A percentile compares a stretch with the other conserved stretches of the same genome.
Conservation (phyloP, 2,113 vertebrate genomes). For the Tylochromis polylepis region DNA sequence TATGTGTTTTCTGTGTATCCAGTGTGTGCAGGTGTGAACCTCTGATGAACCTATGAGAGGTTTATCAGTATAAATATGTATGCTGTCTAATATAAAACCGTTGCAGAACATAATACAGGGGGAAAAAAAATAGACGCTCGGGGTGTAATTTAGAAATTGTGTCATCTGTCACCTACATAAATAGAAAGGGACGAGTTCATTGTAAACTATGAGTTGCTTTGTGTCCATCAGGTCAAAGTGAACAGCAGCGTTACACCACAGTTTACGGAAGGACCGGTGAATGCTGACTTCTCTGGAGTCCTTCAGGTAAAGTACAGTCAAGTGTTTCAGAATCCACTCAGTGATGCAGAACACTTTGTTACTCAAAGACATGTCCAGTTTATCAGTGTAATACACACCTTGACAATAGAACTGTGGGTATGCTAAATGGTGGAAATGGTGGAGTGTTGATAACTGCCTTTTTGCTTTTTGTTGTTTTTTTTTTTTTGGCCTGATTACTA, state of each 20-base stretch:
- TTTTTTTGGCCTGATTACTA: neutral
- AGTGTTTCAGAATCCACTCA: neutral
- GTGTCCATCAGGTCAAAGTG: conserved; percentile 74
- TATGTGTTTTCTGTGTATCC: neutral
- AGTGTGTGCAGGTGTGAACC: neutral
- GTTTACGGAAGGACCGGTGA: conserved; percentile 84
- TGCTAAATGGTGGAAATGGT: neutral
- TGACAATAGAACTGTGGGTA: neutral
- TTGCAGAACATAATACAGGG: neutral
- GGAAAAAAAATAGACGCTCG: neutral
- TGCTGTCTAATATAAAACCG: neutral
- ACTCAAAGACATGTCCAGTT: neutral
- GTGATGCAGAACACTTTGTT: neutral
- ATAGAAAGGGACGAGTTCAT: neutral
- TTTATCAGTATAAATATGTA: neutral
- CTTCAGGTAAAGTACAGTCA: conserved; percentile 77
- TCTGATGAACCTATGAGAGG: neutral
- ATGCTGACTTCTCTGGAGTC: conserved; percentile 85
- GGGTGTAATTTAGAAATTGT: neutral
- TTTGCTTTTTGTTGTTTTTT: too few species aligned
- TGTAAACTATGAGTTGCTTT: neutral
- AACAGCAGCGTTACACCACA: conserved; percentile 82
- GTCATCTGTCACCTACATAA: neutral
- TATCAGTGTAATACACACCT: neutral
- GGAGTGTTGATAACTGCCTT: neutral